Evolutionary conservation across 1,140 invertebrate genomes (phyloP).

Genomic region (Penaeus japonicus): DNA sequence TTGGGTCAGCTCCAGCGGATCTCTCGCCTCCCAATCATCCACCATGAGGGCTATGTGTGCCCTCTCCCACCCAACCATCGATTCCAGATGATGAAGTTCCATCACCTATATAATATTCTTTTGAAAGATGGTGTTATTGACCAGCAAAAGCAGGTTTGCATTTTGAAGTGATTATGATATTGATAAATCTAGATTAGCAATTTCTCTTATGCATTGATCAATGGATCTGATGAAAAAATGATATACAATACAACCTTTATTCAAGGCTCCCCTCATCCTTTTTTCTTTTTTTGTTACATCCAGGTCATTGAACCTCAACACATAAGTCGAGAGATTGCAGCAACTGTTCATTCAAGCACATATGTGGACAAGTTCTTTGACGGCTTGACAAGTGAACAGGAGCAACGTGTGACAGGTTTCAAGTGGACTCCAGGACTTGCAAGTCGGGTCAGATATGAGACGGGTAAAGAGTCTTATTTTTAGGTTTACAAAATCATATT

Average conservation of each 20-base stretch:
- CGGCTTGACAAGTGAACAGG: slow-evolving; percentile 60
- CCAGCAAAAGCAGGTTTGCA: slow-evolving; percentile 59
- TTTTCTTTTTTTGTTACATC: too few species aligned
- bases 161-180: not conserved
- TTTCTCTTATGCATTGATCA: too few species aligned
- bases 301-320: slow-evolving; percentile 60
- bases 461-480: too few species aligned
- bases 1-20: slow-evolving; percentile 7
- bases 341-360: slow-evolving; percentile 60
- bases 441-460: slow-evolving; percentile 63
- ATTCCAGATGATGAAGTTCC: slow-evolving; percentile 64
- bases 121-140: slow-evolving; percentile 61
- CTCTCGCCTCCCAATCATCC: slow-evolving; percentile 62
- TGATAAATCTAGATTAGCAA: too few species aligned
- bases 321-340: slow-evolving; percentile 54
- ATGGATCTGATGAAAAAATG: not conserved
- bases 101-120: slow-evolving; percentile 61
- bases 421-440: slow-evolving; percentile 62
- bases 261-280: not conserved
- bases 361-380: slow-evolving; percentile 63
- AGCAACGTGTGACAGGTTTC: slow-evolving; percentile 63
- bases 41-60: slow-evolving; percentile 63
- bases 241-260: not conserved
- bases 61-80: slow-evolving; percentile 62
- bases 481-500: too few species aligned